phyloP scores from a whole-genome alignment of 2,797 vertebrate genomes.

The Eutrigla gurnardus region DNA sequence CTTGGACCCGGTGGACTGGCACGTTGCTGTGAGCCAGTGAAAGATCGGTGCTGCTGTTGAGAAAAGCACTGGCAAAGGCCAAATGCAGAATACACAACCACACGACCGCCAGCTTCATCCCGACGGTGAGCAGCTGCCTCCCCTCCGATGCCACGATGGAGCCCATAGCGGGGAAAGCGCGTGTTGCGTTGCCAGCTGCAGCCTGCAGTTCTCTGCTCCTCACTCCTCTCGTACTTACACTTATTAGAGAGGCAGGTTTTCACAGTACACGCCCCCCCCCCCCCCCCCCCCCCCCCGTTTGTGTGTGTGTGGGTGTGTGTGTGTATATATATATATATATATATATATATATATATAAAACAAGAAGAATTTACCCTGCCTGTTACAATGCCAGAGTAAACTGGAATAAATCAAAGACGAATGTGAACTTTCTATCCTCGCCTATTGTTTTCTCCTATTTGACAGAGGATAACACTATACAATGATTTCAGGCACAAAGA shows the following conservation, averaged over 20 bases:
- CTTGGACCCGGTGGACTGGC: neutral
- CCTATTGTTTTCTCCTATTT: too few species aligned
- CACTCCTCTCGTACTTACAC: conserved; percentile 5
- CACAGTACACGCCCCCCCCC: conserved; percentile 42
- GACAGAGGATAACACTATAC: too few species aligned
- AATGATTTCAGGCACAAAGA: too few species aligned
- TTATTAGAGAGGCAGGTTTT: conserved; percentile 50
- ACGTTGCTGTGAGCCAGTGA: accelerated
- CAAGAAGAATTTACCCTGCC: too few species aligned
- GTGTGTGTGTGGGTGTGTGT: too few species aligned
- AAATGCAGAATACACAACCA: conserved; percentile 45
- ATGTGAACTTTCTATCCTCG: too few species aligned
- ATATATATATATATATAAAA: too few species aligned
- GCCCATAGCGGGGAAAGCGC: neutral
- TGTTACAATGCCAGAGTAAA: too few species aligned
- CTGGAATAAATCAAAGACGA: too few species aligned
- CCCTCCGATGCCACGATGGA: neutral
- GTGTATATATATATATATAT: too few species aligned
- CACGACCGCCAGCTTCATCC: conserved; percentile 48
- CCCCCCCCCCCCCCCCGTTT: too few species aligned
- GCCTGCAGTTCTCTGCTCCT: neutral
- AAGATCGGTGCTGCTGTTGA: neutral
- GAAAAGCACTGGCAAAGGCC: neutral
- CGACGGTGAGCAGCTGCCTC: neutral
- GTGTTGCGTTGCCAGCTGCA: neutral